phyloP scores from a whole-genome alignment of 1,140 invertebrate species.

The Drosophila prosaltans region DNA sequence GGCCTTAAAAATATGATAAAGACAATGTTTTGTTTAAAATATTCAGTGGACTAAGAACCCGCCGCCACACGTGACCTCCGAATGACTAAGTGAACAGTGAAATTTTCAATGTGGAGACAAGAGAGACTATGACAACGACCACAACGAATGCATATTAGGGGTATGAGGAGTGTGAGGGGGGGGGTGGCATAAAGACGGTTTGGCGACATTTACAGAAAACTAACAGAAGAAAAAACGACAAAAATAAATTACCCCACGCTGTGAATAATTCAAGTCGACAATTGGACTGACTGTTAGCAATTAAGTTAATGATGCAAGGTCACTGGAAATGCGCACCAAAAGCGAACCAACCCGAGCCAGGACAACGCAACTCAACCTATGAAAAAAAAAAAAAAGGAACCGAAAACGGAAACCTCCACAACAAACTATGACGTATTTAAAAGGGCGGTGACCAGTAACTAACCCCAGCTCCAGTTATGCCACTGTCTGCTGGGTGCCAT shows the following conservation, averaged over 20 bases:
- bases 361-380: background rate
- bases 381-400: no score
- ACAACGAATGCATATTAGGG: constrained; percentile 52
- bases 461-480: background rate
- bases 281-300: constrained; percentile 71
- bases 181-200: background rate
- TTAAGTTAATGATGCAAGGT: constrained; percentile 80
- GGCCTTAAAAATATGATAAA: constrained; percentile 7
- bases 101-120: constrained; percentile 53
- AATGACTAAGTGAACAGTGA: constrained; percentile 16
- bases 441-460: constrained; percentile 39
- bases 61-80: constrained; percentile 57
- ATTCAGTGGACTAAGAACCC: constrained; percentile 44
- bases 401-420: background rate
- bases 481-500: constrained; percentile 45
- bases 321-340: constrained; percentile 65
- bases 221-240: background rate
- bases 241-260: constrained; percentile 56
- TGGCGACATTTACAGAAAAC: constrained; percentile 57
- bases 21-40: constrained; percentile 18
- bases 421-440: constrained; percentile 56
- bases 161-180: background rate
- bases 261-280: constrained; percentile 77
- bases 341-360: background rate
- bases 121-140: constrained; percentile 43